phyloP scores from a whole-genome alignment of 2,888 invertebrate genomes.

The Himalopsyche kuldschensis region DNA sequence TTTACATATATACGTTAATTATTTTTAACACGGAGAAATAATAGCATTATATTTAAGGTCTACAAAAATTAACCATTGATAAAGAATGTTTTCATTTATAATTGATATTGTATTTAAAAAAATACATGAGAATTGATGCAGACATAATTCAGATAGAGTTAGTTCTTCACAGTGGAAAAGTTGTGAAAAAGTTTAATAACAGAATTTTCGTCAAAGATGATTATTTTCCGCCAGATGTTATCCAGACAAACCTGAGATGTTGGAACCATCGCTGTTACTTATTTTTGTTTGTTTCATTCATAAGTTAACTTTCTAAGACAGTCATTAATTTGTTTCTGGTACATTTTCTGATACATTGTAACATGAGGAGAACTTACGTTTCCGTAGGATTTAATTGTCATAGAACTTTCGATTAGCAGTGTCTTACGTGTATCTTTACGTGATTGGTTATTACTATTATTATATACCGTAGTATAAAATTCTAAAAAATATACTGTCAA shows the following conservation, averaged over 20 bases:
- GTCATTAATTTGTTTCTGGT: not conserved
- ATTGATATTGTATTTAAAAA: too few relatives aligned
- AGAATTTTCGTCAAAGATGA: not conserved
- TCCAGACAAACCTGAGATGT: not conserved
- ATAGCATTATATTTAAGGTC: too few relatives aligned
- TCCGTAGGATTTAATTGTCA: not conserved
- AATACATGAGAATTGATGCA: too few relatives aligned
- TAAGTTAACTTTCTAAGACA: not conserved
- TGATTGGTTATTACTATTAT: too few relatives aligned
- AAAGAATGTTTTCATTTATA: too few relatives aligned
- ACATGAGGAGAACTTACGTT: not conserved
- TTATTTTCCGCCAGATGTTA: not conserved
- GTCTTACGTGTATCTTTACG: not conserved
- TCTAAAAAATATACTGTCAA: too few relatives aligned
- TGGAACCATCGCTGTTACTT: not conserved
- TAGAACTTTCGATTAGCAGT: not conserved
- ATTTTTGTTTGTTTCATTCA: not conserved
- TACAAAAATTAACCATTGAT: too few relatives aligned
- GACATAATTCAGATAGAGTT: too few relatives aligned
- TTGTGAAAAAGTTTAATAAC: not conserved
- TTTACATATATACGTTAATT: too few relatives aligned
- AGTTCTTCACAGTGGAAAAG: too few relatives aligned
- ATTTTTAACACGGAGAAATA: too few relatives aligned
- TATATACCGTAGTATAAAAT: too few relatives aligned
- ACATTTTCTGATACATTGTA: not conserved